Conservation (phyloP, 2,113 vertebrate genomes). For the Tenebrosternarchus preto region DNA sequence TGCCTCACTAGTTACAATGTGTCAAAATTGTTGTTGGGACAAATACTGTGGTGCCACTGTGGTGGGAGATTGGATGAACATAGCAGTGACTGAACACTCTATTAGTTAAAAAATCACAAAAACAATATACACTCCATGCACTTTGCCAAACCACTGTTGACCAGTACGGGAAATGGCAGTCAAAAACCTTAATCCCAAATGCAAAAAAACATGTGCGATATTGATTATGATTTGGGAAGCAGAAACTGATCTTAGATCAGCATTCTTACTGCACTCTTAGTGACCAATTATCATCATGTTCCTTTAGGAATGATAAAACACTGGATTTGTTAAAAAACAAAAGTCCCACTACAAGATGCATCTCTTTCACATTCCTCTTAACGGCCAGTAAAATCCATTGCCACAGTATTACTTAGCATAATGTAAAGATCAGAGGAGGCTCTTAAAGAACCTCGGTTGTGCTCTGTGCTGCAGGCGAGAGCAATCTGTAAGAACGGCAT, state of each 20-base stretch:
- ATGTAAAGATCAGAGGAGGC: conserved; percentile 45
- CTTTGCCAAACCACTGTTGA: too few relatives aligned
- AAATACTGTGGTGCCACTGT: too few relatives aligned
- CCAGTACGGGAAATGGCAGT: too few relatives aligned
- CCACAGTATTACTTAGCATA: conserved; percentile 47
- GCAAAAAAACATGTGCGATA: background rate
- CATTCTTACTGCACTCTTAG: background rate
- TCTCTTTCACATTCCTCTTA: conserved; percentile 24
- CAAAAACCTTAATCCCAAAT: background rate
- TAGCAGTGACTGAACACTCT: too few relatives aligned
- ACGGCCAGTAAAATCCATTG: conserved; percentile 43
- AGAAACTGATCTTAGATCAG: background rate
- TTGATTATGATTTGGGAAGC: background rate
- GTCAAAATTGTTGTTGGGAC: too few relatives aligned
- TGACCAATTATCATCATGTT: conserved; percentile 23
- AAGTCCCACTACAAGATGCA: conserved; percentile 1
- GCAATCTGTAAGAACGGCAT: conserved; percentile 63
- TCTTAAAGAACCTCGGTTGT: conserved; percentile 49
- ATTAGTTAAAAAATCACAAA: too few relatives aligned
- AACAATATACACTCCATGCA: too few relatives aligned
- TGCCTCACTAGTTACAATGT: too few relatives aligned
- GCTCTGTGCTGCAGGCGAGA: conserved; percentile 49
- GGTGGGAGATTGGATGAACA: too few relatives aligned
- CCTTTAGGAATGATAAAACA: conserved; percentile 36
- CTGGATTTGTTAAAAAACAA: conserved; percentile 1